Evolutionary conservation across 2,797 vertebrate species (phyloP).

Genomic region (Clarias laeviceps): DNA sequence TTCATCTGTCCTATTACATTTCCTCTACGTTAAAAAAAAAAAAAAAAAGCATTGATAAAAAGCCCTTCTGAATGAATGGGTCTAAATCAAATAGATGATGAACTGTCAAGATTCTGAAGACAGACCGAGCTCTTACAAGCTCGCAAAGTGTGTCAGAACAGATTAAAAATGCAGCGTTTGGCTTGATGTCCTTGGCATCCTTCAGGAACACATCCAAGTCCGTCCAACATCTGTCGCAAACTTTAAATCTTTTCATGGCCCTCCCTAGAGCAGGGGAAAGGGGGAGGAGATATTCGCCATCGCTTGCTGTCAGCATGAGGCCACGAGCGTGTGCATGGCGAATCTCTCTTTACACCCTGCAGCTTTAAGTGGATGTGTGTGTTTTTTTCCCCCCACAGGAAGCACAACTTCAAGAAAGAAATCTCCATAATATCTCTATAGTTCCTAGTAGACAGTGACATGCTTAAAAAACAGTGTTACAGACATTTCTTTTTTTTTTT

Average conservation of each 20-base stretch:
- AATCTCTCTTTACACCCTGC: conserved; percentile 52
- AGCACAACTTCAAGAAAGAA: neutral
- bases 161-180: conserved; percentile 71
- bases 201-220: conserved; percentile 63
- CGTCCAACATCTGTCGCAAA: conserved; percentile 65
- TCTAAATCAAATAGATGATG: conserved; percentile 23
- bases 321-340: conserved; percentile 44
- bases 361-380: conserved; percentile 60
- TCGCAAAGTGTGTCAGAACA: conserved; percentile 42
- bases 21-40: neutral
- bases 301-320: conserved; percentile 53
- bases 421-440: neutral
- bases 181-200: conserved; percentile 60
- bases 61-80: conserved; percentile 14
- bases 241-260: conserved; percentile 62
- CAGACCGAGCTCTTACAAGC: conserved; percentile 38
- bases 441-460: neutral
- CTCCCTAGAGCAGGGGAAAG: conserved; percentile 55
- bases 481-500: neutral
- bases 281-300: conserved; percentile 25
- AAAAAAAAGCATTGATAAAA: neutral
- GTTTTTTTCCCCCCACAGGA: conserved; percentile 37
- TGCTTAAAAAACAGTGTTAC: neutral
- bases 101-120: conserved; percentile 32
- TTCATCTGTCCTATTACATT: neutral